phyloP scores from a whole-genome alignment of 1,140 invertebrate genomes.

The Drosophila ironensis region DNA sequence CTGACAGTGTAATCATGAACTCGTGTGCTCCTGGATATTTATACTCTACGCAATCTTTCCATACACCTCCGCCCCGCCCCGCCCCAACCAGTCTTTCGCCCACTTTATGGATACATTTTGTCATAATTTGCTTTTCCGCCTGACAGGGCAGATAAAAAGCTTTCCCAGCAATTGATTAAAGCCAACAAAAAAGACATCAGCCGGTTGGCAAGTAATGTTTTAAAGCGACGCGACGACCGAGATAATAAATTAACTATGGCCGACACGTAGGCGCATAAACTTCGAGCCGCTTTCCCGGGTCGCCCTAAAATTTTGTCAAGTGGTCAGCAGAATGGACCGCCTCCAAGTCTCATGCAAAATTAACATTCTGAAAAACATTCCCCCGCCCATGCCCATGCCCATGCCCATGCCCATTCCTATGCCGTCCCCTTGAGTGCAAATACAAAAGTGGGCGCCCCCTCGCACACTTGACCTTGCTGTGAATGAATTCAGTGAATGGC shows the following conservation, averaged over 20 bases:
- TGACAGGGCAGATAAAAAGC: conserved; percentile 44
- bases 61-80: neutral
- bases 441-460: conserved; percentile 6
- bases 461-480: conserved; percentile 58
- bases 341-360: conserved; percentile 44
- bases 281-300: conserved; percentile 46
- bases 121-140: conserved; percentile 50
- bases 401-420: neutral
- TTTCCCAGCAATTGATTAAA: conserved; percentile 64
- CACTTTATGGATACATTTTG: conserved; percentile 39
- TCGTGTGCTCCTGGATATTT: conserved; percentile 15
- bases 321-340: conserved; percentile 47
- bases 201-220: conserved; percentile 39
- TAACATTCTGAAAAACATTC: conserved; percentile 56
- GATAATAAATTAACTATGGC: conserved; percentile 76
- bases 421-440: neutral
- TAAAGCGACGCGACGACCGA: conserved; percentile 30
- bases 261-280: conserved; percentile 67
- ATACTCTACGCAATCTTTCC: neutral
- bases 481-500: conserved; percentile 44
- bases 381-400: neutral
- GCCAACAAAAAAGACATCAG: conserved; percentile 51
- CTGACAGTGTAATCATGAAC: conserved; percentile 43
- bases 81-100: no score
- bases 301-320: conserved; percentile 48